phyloP scores from a whole-genome alignment of 2,888 invertebrate genomes.

The Scaptomyza cyrtandrae region DNA sequence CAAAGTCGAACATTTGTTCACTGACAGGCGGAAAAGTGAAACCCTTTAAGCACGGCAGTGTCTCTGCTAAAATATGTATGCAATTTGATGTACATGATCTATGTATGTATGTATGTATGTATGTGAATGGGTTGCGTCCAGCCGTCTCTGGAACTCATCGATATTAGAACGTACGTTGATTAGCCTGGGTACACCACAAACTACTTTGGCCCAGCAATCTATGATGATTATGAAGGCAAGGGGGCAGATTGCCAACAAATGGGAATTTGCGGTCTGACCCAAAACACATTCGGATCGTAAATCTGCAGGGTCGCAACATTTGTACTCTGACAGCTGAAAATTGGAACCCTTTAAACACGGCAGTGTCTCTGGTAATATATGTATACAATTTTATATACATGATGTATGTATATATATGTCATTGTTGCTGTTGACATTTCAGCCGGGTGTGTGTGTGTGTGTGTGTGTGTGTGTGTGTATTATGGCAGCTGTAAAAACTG shows the following conservation, averaged over 20 bases:
- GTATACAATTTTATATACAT: not conserved
- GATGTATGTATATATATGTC: not conserved
- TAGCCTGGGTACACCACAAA: too few species aligned
- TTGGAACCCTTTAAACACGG: not conserved
- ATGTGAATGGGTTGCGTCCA: not conserved
- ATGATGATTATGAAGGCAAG: too few species aligned
- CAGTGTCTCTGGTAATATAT: not conserved
- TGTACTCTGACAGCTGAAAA: slow-evolving; percentile 15
- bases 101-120: too few species aligned
- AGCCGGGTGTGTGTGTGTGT: slow-evolving; percentile 21
- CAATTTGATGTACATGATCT: slow-evolving; percentile 1
- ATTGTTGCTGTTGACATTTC: slow-evolving; percentile 43
- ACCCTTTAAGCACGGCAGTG: slow-evolving; percentile 7
- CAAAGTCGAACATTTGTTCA: slow-evolving; percentile 27
- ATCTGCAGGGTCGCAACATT: slow-evolving; percentile 25
- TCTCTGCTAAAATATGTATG: not conserved
- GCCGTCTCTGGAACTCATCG: too few species aligned
- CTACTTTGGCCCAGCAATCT: too few species aligned
- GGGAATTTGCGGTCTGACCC: slow-evolving; percentile 58
- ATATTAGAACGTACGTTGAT: too few species aligned
- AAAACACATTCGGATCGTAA: slow-evolving; percentile 18
- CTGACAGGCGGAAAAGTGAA: slow-evolving; percentile 4
- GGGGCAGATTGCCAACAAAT: slow-evolving; percentile 51
- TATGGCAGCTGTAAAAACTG: slow-evolving; percentile 63
- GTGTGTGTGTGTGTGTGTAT: slow-evolving; percentile 4